phyloP scores from a whole-genome alignment of 2,113 vertebrate species.

The Chaenogobius annularis region DNA sequence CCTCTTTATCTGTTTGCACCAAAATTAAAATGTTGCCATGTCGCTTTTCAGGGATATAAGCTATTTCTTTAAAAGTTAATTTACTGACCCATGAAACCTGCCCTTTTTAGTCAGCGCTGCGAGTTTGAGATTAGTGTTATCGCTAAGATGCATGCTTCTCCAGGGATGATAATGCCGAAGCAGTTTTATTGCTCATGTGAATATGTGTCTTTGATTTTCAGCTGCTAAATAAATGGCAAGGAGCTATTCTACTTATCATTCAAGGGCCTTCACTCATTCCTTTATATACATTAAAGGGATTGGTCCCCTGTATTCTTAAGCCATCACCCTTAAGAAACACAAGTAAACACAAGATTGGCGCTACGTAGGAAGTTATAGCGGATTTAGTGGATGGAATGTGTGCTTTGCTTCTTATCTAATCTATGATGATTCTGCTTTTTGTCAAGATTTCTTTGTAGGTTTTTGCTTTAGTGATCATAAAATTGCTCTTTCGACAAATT shows the following conservation, averaged over 20 bases:
- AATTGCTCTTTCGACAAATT: not conserved
- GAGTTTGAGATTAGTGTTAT: slow-evolving; percentile 51
- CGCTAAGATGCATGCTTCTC: slow-evolving; percentile 41
- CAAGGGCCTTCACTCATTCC: slow-evolving; percentile 17
- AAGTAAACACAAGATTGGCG: slow-evolving; percentile 32
- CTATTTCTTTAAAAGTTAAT: slow-evolving; percentile 42
- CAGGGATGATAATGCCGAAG: slow-evolving; percentile 19
- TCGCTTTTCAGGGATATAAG: slow-evolving; percentile 33
- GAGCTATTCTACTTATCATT: slow-evolving; percentile 36
- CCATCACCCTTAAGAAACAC: slow-evolving; percentile 11
- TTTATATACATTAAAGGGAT: slow-evolving; percentile 11
- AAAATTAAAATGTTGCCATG: slow-evolving; percentile 53
- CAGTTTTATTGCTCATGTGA: slow-evolving; percentile 34
- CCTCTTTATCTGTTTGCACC: slow-evolving; percentile 30
- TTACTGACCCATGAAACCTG: slow-evolving; percentile 50
- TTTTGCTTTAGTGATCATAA: not conserved
- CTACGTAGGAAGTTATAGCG: slow-evolving; percentile 2
- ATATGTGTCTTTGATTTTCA: slow-evolving; percentile 32
- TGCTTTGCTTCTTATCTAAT: slow-evolving; percentile 1
- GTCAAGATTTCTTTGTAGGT: not conserved
- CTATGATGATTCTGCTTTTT: not conserved
- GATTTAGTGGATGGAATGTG: slow-evolving; percentile 13
- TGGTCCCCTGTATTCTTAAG: slow-evolving; percentile 7
- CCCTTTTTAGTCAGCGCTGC: slow-evolving; percentile 44
- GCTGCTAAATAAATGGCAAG: slow-evolving; percentile 33